Percentiles rank a stretch among this genome's conserved stretches.
phyloP scores from a whole-genome alignment of 2,797 vertebrate genomes.

The Yasuhikotakia modesta region DNA sequence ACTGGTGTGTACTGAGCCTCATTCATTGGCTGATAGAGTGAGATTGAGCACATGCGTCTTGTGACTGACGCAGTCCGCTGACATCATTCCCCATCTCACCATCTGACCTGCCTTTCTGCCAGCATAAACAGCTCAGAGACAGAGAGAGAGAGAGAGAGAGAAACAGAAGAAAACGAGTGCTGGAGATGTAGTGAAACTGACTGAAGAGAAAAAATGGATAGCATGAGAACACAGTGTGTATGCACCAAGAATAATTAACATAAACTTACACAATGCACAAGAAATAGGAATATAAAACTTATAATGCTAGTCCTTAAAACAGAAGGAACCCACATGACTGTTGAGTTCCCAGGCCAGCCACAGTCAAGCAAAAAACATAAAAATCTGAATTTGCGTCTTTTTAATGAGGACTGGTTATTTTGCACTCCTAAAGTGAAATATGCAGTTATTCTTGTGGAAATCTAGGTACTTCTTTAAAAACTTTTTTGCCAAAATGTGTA shows the following conservation, averaged over 20 bases:
- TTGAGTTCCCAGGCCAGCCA: too few species aligned
- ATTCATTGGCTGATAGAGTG: constrained; percentile 65
- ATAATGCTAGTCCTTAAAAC: too few species aligned
- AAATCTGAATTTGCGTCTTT: too few species aligned
- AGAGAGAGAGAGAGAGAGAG: not conserved
- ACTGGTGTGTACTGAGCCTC: constrained; percentile 62
- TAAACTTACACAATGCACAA: not conserved
- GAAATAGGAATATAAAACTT: not conserved
- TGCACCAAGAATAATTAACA: not conserved
- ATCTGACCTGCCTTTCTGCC: constrained; percentile 61
- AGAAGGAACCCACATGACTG: too few species aligned
- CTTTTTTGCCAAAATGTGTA: too few species aligned
- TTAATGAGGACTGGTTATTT: too few species aligned
- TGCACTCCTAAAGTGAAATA: too few species aligned
- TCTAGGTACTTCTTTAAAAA: too few species aligned
- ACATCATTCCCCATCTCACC: constrained; percentile 72
- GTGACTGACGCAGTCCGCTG: constrained; percentile 77
- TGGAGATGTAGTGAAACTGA: constrained; percentile 2
- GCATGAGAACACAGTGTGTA: not conserved
- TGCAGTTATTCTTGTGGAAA: too few species aligned
- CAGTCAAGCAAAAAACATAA: too few species aligned
- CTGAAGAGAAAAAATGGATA: not conserved
- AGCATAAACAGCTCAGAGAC: constrained; percentile 29
- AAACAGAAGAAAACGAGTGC: not conserved
- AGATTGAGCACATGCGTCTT: constrained; percentile 66